A percentile compares a stretch with the other conserved stretches of the same genome.
phyloP scores from a whole-genome alignment of 2,113 vertebrate genomes.

The Salminus brasiliensis region DNA sequence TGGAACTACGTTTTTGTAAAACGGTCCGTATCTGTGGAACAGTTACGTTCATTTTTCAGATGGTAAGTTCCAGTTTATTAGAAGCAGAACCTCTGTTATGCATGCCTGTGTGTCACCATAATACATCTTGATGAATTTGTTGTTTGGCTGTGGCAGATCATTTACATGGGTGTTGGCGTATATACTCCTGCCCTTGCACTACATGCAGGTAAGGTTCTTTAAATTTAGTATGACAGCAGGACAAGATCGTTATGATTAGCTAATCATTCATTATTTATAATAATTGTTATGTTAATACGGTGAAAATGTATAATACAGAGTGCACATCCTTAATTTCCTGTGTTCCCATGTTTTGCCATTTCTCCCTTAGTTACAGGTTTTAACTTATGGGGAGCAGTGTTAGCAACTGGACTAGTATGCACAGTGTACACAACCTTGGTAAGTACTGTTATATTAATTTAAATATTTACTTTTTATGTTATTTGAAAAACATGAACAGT shows the following conservation, averaged over 20 bases:
- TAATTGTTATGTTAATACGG: background rate
- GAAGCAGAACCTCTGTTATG: background rate
- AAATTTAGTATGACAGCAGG: background rate
- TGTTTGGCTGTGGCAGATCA: conserved; percentile 73
- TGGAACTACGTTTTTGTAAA: conserved; percentile 94
- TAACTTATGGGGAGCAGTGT: conserved; percentile 86
- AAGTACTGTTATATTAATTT: conserved; percentile 41
- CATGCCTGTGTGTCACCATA: background rate
- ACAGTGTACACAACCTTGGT: conserved; percentile 88
- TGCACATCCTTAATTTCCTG: background rate
- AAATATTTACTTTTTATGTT: background rate
- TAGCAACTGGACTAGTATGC: conserved; percentile 88
- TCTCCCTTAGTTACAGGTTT: conserved; percentile 87
- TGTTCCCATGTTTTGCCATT: background rate
- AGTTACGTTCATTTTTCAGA: conserved; percentile 93
- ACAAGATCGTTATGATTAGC: background rate
- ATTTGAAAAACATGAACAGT: background rate
- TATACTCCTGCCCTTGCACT: conserved; percentile 88
- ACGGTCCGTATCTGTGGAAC: conserved; percentile 86
- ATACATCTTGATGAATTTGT: background rate
- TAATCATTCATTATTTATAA: background rate
- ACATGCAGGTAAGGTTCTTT: conserved; percentile 79
- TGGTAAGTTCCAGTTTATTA: conserved; percentile 73
- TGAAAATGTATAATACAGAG: background rate
- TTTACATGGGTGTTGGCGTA: conserved; percentile 91